Percentiles rank a stretch among this genome's conserved stretches.
Evolutionary conservation across 1,140 invertebrate genomes (phyloP).

Genomic region (Conus ventricosus): DNA sequence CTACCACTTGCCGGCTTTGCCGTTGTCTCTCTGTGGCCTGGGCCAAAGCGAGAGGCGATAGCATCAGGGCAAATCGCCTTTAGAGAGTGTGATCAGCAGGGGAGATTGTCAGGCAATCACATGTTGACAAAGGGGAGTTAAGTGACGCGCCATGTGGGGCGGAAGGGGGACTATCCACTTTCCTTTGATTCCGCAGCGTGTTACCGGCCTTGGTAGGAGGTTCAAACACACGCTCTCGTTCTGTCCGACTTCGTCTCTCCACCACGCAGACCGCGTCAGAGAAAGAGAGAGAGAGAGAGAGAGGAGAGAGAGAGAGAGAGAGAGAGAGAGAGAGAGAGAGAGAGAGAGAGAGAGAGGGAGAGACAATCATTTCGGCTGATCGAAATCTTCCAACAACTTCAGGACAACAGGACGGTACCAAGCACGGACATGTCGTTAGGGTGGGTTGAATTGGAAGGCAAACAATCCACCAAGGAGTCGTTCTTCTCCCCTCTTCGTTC

Average conservation of each 20-base stretch:
- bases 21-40: background rate
- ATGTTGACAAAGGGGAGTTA: conserved; percentile 13
- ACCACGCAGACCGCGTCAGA: background rate
- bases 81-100: background rate
- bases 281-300: too few relatives aligned
- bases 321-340: background rate
- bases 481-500: too few relatives aligned
- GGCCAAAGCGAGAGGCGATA: background rate
- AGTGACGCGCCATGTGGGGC: background rate
- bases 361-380: background rate
- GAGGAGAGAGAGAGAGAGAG: background rate
- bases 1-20: conserved; percentile 25
- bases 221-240: background rate
- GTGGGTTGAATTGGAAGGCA: background rate
- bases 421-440: too few relatives aligned
- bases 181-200: conserved; percentile 1
- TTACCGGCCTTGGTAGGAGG: background rate
- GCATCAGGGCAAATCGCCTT: conserved; percentile 3
- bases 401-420: background rate
- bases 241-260: background rate
- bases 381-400: background rate
- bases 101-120: conserved; percentile 2
- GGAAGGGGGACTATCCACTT: background rate
- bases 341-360: background rate
- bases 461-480: background rate